A percentile compares a stretch with the other conserved stretches of the same genome.
Evolutionary conservation across 2,888 invertebrate species (phyloP).

Genomic region (Ennomos erosarius): DNA sequence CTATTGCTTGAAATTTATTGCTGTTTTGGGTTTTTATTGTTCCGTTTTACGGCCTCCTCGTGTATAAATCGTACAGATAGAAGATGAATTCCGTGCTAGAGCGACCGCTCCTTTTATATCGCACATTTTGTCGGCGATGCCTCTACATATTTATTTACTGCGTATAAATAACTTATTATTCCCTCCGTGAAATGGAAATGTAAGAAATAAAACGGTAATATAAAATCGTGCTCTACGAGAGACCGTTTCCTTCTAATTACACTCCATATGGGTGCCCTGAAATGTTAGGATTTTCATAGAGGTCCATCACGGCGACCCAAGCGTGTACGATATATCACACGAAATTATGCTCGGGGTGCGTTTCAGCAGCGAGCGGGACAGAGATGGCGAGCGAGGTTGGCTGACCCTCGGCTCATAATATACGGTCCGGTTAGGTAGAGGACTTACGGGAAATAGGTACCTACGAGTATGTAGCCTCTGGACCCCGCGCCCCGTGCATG

Average conservation of each 20-base stretch:
- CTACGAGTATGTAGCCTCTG: slow-evolving; percentile 67
- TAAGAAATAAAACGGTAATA: slow-evolving; percentile 35
- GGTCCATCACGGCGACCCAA: slow-evolving; percentile 71
- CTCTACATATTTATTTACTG: slow-evolving; percentile 56
- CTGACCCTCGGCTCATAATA: slow-evolving; percentile 86
- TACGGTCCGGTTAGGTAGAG: slow-evolving; percentile 86
- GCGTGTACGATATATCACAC: slow-evolving; percentile 79
- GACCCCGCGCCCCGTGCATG: slow-evolving; percentile 84
- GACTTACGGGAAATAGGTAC: slow-evolving; percentile 84
- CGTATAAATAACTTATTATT: slow-evolving; percentile 44
- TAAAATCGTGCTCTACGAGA: slow-evolving; percentile 28
- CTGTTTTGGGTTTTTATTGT: slow-evolving; percentile 87
- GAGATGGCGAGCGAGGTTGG: slow-evolving; percentile 75
- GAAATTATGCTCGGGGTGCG: slow-evolving; percentile 79
- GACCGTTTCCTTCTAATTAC: slow-evolving; percentile 56
- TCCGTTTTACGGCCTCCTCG: slow-evolving; percentile 85
- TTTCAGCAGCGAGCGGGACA: slow-evolving; percentile 71
- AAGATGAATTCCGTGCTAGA: slow-evolving; percentile 80
- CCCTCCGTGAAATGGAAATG: slow-evolving; percentile 37
- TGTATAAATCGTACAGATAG: slow-evolving; percentile 84
- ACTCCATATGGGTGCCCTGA: slow-evolving; percentile 50
- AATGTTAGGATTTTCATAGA: slow-evolving; percentile 71
- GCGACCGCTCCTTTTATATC: slow-evolving; percentile 76
- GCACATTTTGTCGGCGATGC: slow-evolving; percentile 62
- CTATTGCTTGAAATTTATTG: slow-evolving; percentile 85